phyloP scores from a whole-genome alignment of 2,888 invertebrate genomes.

The Rosalia funebris region DNA sequence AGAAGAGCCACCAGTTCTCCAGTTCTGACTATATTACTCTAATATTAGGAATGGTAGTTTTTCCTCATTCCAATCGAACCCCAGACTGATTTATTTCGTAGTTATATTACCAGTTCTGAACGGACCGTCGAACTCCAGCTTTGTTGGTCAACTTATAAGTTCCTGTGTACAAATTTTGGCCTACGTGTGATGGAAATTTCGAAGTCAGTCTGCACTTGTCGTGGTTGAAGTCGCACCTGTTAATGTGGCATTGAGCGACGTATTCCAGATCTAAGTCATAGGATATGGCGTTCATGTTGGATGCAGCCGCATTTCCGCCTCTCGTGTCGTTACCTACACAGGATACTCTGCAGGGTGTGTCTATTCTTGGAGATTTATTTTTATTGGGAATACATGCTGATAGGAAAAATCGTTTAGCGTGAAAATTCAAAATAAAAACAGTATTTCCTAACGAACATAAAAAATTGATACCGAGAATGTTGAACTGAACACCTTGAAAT shows the following conservation, averaged over 20 bases:
- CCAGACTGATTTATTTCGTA: not conserved
- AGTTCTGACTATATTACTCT: too few species aligned
- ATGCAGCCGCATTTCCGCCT: conserved; percentile 26
- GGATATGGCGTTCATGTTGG: conserved; percentile 34
- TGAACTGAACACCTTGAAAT: too few species aligned
- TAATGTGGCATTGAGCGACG: conserved; percentile 42
- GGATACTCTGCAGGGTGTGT: not conserved
- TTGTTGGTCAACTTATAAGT: not conserved
- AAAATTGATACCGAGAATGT: too few species aligned
- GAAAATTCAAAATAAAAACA: too few species aligned
- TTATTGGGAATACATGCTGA: too few species aligned
- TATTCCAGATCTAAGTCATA: conserved; percentile 44
- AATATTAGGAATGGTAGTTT: too few species aligned
- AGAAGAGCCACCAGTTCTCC: too few species aligned
- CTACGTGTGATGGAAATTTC: conserved; percentile 15
- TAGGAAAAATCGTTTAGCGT: too few species aligned
- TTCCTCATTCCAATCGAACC: too few species aligned
- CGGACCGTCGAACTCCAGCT: not conserved
- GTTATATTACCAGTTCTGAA: conserved; percentile 1
- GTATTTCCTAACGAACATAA: too few species aligned
- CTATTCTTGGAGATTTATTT: too few species aligned
- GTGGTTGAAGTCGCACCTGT: conserved; percentile 37
- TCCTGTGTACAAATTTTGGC: conserved; percentile 36
- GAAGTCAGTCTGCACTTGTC: conserved; percentile 38
- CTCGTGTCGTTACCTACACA: conserved; percentile 31